Conservation (phyloP, 2,888 invertebrate species). For the Campopleginae sp. region DNA sequence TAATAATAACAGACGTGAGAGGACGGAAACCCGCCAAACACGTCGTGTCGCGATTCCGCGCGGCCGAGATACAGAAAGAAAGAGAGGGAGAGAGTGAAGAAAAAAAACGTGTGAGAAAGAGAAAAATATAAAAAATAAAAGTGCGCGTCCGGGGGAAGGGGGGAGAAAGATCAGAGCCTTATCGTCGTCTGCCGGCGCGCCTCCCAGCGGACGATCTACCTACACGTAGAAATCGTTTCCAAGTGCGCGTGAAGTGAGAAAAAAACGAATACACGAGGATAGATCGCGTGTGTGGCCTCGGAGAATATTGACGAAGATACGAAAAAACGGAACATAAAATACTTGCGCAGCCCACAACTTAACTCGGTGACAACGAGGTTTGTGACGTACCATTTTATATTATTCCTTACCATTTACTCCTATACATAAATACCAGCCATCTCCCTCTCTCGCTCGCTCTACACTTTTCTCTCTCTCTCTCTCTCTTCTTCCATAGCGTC, state of each 20-base stretch:
- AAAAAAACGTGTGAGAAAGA: conserved; percentile 9
- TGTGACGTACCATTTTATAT: conserved; percentile 28
- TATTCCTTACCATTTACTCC: conserved; percentile 10
- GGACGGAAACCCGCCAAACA: conserved; percentile 81
- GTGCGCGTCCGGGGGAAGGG: conserved; percentile 50
- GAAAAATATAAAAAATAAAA: conserved; percentile 48
- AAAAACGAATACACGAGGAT: conserved; percentile 19
- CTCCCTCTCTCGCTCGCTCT: conserved; percentile 1
- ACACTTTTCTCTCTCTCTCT: conserved; percentile 3
- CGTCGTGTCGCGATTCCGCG: conserved; percentile 74
- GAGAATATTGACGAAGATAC: conserved; percentile 24
- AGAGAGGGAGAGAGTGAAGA: conserved; percentile 33
- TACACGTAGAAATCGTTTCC: conserved; percentile 61
- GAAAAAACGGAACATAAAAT: background rate
- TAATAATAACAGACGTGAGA: conserved; percentile 69
- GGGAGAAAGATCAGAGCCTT: conserved; percentile 47
- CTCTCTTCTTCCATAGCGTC: conserved; percentile 33
- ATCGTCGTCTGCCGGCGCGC: conserved; percentile 58
- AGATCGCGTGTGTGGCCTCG: conserved; percentile 29
- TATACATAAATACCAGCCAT: conserved; percentile 17
- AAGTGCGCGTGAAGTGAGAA: conserved; percentile 55
- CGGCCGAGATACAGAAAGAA: conserved; percentile 42
- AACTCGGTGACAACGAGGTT: conserved; percentile 44
- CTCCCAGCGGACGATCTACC: conserved; percentile 65
- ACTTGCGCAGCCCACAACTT: background rate